A percentile compares a stretch with the other conserved stretches of the same genome.
phyloP scores from a whole-genome alignment of 2,888 invertebrate genomes.

The Pilophorus perplexus region DNA sequence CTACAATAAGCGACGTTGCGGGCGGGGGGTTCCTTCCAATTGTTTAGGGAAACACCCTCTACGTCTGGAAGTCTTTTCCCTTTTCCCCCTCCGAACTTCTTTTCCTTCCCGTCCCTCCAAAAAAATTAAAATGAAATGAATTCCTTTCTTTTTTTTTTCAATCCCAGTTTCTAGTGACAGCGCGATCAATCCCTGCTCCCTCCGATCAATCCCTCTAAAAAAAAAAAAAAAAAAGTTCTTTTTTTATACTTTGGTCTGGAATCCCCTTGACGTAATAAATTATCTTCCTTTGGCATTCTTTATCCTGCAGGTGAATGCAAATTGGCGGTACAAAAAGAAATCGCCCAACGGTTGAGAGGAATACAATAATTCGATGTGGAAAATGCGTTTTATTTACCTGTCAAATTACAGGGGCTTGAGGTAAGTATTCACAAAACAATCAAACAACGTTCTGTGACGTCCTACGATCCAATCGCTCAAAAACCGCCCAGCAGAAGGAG shows the following conservation, averaged over 20 bases:
- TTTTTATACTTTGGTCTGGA: background rate
- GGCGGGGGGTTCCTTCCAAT: background rate
- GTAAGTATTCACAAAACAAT: too few relatives aligned
- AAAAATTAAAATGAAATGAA: conserved; percentile 24
- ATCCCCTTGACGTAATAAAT: conserved; percentile 12
- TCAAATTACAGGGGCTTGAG: too few relatives aligned
- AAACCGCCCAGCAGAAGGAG: too few relatives aligned
- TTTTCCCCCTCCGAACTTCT: background rate
- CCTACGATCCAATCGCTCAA: too few relatives aligned
- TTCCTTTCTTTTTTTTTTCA: background rate
- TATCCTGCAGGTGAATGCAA: conserved; percentile 6
- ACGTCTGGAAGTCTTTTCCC: background rate
- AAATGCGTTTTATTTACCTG: too few relatives aligned
- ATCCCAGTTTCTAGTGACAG: conserved; percentile 19
- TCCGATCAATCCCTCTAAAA: background rate
- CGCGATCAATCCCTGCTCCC: conserved; percentile 4
- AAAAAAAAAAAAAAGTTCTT: background rate
- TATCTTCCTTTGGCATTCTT: background rate
- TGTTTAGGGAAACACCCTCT: conserved; percentile 24
- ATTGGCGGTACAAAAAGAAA: conserved; percentile 3
- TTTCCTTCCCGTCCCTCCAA: conserved; percentile 6
- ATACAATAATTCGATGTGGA: too few relatives aligned
- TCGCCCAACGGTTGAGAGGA: background rate
- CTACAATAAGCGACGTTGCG: background rate
- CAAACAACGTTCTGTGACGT: too few relatives aligned